Conservation (phyloP, 1,140 invertebrate genomes). For the Drosophila setifemur region DNA sequence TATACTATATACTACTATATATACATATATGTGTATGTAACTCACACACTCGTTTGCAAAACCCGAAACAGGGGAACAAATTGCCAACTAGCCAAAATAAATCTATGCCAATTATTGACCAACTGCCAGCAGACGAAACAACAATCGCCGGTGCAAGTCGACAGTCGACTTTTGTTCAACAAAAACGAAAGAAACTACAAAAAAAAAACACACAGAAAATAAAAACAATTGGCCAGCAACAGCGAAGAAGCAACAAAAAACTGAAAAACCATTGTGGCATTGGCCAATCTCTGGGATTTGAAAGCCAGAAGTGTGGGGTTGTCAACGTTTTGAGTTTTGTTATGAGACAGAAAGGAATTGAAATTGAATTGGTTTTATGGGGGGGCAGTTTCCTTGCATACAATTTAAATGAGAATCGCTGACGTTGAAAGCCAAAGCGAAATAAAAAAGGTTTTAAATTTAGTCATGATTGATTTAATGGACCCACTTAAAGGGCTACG, state of each 20-base stretch:
- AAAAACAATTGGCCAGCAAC: constrained; percentile 59
- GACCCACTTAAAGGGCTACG: not conserved
- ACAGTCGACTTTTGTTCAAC: constrained; percentile 33
- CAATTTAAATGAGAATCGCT: constrained; percentile 1
- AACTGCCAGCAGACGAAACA: constrained; percentile 63
- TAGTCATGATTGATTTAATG: not conserved
- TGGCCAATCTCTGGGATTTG: constrained; percentile 64
- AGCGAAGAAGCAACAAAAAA: constrained; percentile 54
- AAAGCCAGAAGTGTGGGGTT: constrained; percentile 56
- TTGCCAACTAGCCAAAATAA: constrained; percentile 75
- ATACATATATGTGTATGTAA: constrained; percentile 18
- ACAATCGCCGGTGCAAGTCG: constrained; percentile 37
- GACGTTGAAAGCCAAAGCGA: not conserved
- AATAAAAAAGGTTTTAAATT: constrained; percentile 6
- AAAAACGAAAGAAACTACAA: too few relatives aligned
- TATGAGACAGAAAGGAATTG: constrained; percentile 32
- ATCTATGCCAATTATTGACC: constrained; percentile 81
- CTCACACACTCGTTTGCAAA: constrained; percentile 15
- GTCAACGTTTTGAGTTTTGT: constrained; percentile 44
- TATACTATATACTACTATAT: constrained; percentile 9
- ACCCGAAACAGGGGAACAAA: constrained; percentile 49
- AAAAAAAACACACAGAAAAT: too few relatives aligned
- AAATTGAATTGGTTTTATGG: constrained; percentile 15
- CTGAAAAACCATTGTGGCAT: constrained; percentile 34
- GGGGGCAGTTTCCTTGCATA: constrained; percentile 13